Base-by-base conservation (phyloP, 2,888 invertebrate species). In the Drosophila kuntzei region DNA sequence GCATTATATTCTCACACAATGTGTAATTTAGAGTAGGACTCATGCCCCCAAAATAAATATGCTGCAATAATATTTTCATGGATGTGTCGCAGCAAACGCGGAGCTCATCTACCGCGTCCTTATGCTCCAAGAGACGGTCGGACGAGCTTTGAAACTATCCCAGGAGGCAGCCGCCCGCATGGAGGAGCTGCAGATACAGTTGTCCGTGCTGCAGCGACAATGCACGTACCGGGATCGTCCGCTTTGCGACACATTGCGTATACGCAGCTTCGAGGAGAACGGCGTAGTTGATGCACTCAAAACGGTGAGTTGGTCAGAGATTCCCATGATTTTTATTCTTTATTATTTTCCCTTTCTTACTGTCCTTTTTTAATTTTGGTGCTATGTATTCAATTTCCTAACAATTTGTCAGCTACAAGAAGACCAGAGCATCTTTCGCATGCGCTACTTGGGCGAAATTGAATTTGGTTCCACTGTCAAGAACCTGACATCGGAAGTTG, bases 241-340 rank as follows among this genome's bases (percentile, higher is more conserved):
- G 43, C 93, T 97, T 1, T 97, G 96, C 90, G 96, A 96, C 76
- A 96, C 96, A 12, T 93, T 97, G 75, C 95, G 96, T 89, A 94
- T 95, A 55, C 93, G 95, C 71, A 95, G 95, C 39, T 93, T 96
- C 76, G 95, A 95, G 73, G 93, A 92, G 73, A 92, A 92, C 63
- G 92, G 92, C 49, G 90, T 92, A 50, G 92, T 92, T 64, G 92
- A 92, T 80, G 92, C 91, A 20, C 86, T 92, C 14, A 92, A 91
- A 77, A 90, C 91, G 89, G 92, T 92, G 87, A 88, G 84, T 84
- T 58, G 51, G 36, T 46, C 55, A 39, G 8, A 2, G 27, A 11
- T 29, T 44, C 29, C 2, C 34, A 62, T 55, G 39, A 62, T 54
- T 37, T 41, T 9, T 22, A 57, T 41, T 66, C 53, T 69, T 71